These are phyloP conservation scores for Erinaceus europaeus DNA, from an alignment of 2,113 vertebrate genomes.

Conservation along the genomic window DNA sequence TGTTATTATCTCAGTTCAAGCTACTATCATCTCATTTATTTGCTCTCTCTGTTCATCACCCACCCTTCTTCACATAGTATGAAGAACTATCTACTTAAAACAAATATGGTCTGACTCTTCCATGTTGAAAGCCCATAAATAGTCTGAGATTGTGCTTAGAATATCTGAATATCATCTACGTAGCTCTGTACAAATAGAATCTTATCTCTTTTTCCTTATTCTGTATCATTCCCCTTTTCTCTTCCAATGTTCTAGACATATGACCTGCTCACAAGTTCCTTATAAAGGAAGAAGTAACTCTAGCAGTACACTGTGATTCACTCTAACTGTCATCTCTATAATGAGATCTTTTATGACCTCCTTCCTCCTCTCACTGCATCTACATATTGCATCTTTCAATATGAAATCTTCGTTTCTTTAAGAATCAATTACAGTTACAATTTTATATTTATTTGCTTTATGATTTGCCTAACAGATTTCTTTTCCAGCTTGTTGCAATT, in stretches of 20 bases:
- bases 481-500: neutral
- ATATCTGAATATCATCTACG: neutral
- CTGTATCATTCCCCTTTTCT: neutral
- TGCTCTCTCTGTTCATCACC: neutral
- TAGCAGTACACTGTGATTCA: neutral
- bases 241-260: neutral
- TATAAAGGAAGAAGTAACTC: neutral
- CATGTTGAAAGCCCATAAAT: neutral
- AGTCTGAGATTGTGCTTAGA: neutral
- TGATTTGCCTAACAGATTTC: neutral
- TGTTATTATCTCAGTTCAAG: neutral
- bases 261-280: neutral
- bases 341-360: neutral
- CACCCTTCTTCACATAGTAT: neutral
- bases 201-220: neutral
- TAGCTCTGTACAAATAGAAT: neutral
- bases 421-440: neutral
- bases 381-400: neutral
- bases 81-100: neutral
- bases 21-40: neutral
- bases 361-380: neutral
- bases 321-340: neutral
- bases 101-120: neutral
- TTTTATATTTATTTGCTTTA: neutral
- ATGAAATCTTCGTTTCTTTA: neutral